Base-by-base conservation (phyloP, 1,140 invertebrate species). In the Protaetia brevitarsis region DNA sequence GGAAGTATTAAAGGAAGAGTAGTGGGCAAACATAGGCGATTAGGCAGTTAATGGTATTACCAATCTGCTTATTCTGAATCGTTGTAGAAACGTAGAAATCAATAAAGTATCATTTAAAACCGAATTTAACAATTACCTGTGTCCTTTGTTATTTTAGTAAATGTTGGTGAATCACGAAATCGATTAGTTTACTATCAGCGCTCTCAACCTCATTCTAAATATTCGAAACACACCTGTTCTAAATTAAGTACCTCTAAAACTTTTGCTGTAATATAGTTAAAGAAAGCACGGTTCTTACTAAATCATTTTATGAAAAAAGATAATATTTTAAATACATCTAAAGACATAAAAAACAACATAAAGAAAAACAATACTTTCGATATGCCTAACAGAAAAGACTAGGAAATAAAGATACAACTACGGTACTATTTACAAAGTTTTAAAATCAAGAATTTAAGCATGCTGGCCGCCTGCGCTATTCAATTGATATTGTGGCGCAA, bases 371-470 rank as follows among this genome's bases (percentile, higher is more conserved):
- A 59, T 28, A 28, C 30, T 28, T 51, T 51, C 21, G 41, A 37
- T 51, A 26, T 5, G n/a, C n/a, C 11, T 51, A 51, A 51, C 19
- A 51, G 41, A 23, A 3, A 56, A 59, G 57, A 59, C 57, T 59
- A 59, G 57, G 57, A 29, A 29, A 59, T 31, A 59, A 59, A 10
- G 26, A 51, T 51, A 51, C 29, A 29, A 59, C 23, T 59, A 59
- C 7, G 16, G 13, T 31, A 8, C 57, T 59, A 59, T 59, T 59
- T 59, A 59, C 57, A 59, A 59, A n/a, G 16, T 13, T 29, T 3
- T 29, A 2, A 59, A 29, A 59, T 16, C 13, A 59, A 59, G 1
- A 34, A 58, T n/a, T 10, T n/a, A 27, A 58, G 10, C 26, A 31
- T 59, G 16, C 23, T 56, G 26, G 16, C 19, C 41, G 10, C 5